Percentiles rank a stretch among this genome's conserved stretches.
Conservation (phyloP, 2,888 invertebrate species). For the Noctua janthe region DNA sequence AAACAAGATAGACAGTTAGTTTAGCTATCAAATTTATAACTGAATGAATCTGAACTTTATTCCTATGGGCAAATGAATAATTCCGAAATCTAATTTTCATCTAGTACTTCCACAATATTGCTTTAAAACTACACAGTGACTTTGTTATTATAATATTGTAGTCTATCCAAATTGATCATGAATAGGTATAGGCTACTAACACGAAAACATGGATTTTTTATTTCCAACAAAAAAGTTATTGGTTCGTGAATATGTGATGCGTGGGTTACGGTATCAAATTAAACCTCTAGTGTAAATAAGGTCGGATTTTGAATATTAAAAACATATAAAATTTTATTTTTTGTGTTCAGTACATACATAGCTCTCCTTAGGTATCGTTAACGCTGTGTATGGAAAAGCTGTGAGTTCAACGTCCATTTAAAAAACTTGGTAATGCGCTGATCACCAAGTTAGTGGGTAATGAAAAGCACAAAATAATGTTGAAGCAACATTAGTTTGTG, state of each 20-base stretch:
- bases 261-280: conserved; percentile 32
- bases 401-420: no score
- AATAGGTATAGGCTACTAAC: conserved; percentile 18
- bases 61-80: conserved; percentile 5
- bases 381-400: background rate
- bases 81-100: background rate
- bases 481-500: no score
- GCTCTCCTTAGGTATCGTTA: background rate
- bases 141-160: conserved; percentile 10
- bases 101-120: background rate
- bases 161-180: conserved; percentile 12
- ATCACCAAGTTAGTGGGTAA: background rate
- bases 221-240: conserved; percentile 31
- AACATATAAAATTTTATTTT: background rate
- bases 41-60: conserved; percentile 21
- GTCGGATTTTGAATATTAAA: conserved; percentile 25
- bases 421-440: background rate
- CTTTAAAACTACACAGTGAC: background rate
- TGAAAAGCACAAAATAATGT: no score
- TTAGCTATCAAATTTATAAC: conserved; percentile 36
- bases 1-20: conserved; percentile 18
- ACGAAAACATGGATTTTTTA: conserved; percentile 23
- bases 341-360: background rate
- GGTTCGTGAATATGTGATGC: conserved; percentile 48
- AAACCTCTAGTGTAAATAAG: conserved; percentile 24